Evolutionary conservation across 30 jellyfish, hydroid and myxozoan genomes (phyloP), one percentile per base, ranked within the genome.

Genomic region (Aurelia aurita complex sp. Pacific): DNA sequence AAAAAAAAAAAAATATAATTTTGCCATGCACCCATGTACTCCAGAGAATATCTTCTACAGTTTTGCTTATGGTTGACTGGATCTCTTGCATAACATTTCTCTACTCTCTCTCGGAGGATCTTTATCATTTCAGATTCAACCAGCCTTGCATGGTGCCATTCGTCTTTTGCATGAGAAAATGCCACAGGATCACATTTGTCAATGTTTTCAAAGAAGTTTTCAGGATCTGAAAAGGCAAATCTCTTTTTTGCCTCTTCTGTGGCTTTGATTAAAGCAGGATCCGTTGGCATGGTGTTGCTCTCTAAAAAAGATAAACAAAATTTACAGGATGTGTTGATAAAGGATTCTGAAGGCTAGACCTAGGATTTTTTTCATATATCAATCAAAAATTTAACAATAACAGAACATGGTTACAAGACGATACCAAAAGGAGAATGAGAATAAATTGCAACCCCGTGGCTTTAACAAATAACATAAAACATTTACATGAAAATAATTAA

Each of bases 41-140:
- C 96, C 51, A 85, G 43, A 15, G 83, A 68, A 10, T 67, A 60
- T 67, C 87, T 91, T 61, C 96, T 73, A 79, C 98, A 91, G 42
- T 75, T 74, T 55, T 80, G 94, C 57, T 85, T 89, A 74, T 71
- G 85, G 67, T 91, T 91, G 69, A 86, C 98, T 53, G 92, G 96
- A 60, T 91, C 98, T 40, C 82, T 55, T 23, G 71, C 84, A 72
- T 91, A 91, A 73, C 98, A 91, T 43, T 62, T 70, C 29, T 68
- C 88, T 73, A 91, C 78, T 18, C 98, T 77, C 34, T 87, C 90
- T 52, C 86, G 50, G 38, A 68, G 76, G 69, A 91, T 64, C 32
- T 85, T 82, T 59, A 91, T 82, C 98, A 91, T 91, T 69, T 86
- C 96, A 13, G 80, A 88, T 67, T 91, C 96, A 55, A 91, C 98